phyloP scores from a whole-genome alignment of 2,113 vertebrate genomes.

The Barbus barbus region DNA sequence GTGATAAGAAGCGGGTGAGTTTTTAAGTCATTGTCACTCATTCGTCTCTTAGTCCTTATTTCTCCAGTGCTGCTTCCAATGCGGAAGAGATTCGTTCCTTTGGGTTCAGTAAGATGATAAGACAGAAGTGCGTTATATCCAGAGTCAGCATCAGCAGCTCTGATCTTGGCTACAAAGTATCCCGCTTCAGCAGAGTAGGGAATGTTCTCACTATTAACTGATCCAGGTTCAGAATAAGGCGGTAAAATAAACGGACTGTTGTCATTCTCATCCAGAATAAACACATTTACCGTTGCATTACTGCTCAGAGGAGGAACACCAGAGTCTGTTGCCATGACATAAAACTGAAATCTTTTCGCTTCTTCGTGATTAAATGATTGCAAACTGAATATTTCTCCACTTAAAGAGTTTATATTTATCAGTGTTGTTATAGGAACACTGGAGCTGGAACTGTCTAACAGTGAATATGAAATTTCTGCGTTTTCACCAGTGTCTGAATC shows the following conservation, averaged over 20 bases:
- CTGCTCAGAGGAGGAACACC: conserved; percentile 77
- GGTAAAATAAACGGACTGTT: conserved; percentile 77
- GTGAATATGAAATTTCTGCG: conserved; percentile 68
- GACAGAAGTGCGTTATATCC: conserved; percentile 62
- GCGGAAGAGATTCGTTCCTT: conserved; percentile 58
- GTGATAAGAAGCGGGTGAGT: conserved; percentile 75
- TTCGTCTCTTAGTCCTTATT: conserved; percentile 59
- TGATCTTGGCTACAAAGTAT: conserved; percentile 66
- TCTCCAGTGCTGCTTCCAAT: conserved; percentile 62
- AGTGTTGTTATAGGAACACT: conserved; percentile 31
- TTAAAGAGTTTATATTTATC: conserved; percentile 59
- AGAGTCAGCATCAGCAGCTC: conserved; percentile 61
- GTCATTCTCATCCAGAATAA: conserved; percentile 82
- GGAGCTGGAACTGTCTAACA: conserved; percentile 57
- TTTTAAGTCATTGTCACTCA: conserved; percentile 75
- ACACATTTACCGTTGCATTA: conserved; percentile 74
- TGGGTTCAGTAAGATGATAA: conserved; percentile 57
- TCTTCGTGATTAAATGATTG: conserved; percentile 80
- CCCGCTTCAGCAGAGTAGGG: conserved; percentile 74
- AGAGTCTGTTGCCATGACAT: conserved; percentile 77
- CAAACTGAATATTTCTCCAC: conserved; percentile 76
- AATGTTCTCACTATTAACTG: conserved; percentile 72
- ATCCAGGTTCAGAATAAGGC: conserved; percentile 70
- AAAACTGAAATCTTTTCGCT: conserved; percentile 72
- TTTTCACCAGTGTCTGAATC: conserved; percentile 76